phyloP scores from a whole-genome alignment of 2,113 vertebrate genomes.

The Cnemophilus loriae region DNA sequence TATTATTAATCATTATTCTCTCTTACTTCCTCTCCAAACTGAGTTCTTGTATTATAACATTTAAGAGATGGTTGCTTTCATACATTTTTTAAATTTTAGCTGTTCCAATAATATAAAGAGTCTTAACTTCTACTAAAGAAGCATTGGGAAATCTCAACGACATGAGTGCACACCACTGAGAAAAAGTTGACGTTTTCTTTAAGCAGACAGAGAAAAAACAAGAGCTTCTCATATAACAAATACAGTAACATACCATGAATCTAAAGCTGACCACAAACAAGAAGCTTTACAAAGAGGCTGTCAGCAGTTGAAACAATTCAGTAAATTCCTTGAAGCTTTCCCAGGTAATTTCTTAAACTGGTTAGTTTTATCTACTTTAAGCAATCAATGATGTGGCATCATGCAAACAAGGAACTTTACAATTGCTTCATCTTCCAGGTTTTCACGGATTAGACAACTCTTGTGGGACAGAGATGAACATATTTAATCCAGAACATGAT shows the following conservation, averaged over 20 bases:
- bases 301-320: not conserved
- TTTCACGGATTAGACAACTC: not conserved
- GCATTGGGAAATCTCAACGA: not conserved
- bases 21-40: accelerated
- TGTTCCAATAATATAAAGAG: not conserved
- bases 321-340: not conserved
- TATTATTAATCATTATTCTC: not conserved
- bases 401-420: not conserved
- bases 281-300: not conserved
- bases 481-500: not conserved
- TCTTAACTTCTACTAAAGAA: not conserved
- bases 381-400: not conserved
- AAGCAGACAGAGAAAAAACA: not conserved
- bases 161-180: not conserved
- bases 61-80: not conserved
- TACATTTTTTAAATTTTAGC: not conserved
- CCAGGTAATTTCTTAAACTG: not conserved
- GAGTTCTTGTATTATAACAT: not conserved
- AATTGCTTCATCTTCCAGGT: not conserved
- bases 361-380: not conserved
- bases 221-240: not conserved
- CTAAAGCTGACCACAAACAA: not conserved
- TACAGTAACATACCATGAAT: not conserved
- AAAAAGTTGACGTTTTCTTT: not conserved
- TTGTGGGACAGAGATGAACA: not conserved